Evolutionary conservation across 2,888 invertebrate species (phyloP), one percentile per base, ranked within the genome.

Genomic region (Andrena dorsata): DNA sequence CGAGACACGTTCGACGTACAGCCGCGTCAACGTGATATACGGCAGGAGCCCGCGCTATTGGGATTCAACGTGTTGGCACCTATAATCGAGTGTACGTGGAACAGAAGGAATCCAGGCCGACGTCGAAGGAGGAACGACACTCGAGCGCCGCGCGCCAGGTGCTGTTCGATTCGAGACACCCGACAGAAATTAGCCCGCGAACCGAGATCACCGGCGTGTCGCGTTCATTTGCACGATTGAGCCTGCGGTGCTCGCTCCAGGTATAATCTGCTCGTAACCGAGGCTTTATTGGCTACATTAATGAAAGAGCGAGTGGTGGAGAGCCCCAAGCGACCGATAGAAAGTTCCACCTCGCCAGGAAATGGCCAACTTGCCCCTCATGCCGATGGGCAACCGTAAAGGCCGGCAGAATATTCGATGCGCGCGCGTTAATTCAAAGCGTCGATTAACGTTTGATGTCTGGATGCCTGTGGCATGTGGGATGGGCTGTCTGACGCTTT

Each of bases 1-100:
- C 87, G 83, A 87, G 87, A 90, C 90, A 90, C 90, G 88, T 89
- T 86, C 86, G 82, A 87, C 79, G 76, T 86, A 79, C 82, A 74
- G 81, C 77, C 85, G 58, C 2, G 56, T 80, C 80, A 85, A 83
- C 85, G 85, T 84, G 85, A 86, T 83, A 77, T 81, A 87, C 81
- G 83, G 85, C 80, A 85, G 83, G 86, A 87, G 86, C 83, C 83
- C 82, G 60, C 66, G 76, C 86, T 82, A 89, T 91, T 89, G 88
- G 84, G 86, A 90, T 91, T 91, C 89, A 86, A 83, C 82, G 82
- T 83, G 87, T 76, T 69, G 63, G 80, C 75, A 61, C 68, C 83
- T 84, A 86, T 88, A 90, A 91, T 91, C 89, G 88, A 86, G 89
- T 89, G 82, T 78, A 80, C 71, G 81, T 68, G 66, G 76, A 82